A percentile compares a stretch with the other conserved stretches of the same genome.
Evolutionary conservation across 2,113 vertebrate genomes (phyloP).

Genomic region (Rafetus swinhoei): DNA sequence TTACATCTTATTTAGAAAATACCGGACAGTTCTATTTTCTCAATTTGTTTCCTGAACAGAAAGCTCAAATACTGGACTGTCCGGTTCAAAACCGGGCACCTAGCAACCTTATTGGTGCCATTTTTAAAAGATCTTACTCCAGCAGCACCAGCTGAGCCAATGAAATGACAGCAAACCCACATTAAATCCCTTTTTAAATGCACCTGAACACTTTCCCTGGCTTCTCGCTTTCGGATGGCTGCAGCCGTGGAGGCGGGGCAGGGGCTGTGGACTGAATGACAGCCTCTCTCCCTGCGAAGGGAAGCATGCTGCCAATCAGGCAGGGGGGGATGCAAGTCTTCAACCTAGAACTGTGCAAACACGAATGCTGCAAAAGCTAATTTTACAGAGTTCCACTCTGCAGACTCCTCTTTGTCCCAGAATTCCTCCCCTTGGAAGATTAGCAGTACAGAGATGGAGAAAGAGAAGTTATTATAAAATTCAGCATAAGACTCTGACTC

Average conservation of each 20-base stretch:
- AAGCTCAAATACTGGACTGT: too few species aligned
- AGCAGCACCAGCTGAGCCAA: not conserved
- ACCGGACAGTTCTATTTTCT: too few species aligned
- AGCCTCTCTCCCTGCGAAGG: constrained; percentile 22
- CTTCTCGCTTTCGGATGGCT: not conserved
- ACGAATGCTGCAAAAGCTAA: constrained; percentile 80
- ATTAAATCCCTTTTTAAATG: not conserved
- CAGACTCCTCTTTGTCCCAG: constrained; percentile 80
- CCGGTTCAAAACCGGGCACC: too few species aligned
- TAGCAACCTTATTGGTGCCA: not conserved
- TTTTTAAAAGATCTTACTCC: not conserved
- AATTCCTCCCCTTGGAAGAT: constrained; percentile 80
- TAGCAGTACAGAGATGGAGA: constrained; percentile 79
- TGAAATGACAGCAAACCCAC: not conserved
- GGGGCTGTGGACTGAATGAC: not conserved
- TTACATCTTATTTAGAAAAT: too few species aligned
- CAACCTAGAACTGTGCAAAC: constrained; percentile 80
- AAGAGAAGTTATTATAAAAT: constrained; percentile 82
- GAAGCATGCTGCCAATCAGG: constrained; percentile 62
- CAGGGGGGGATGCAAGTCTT: constrained; percentile 56
- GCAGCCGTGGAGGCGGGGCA: not conserved
- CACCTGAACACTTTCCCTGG: not conserved
- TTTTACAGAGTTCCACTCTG: constrained; percentile 85
- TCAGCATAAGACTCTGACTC: constrained; percentile 78
- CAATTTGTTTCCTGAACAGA: too few species aligned